Base-by-base conservation (phyloP, 1,140 invertebrate genomes). In the Drosophila pachea region DNA sequence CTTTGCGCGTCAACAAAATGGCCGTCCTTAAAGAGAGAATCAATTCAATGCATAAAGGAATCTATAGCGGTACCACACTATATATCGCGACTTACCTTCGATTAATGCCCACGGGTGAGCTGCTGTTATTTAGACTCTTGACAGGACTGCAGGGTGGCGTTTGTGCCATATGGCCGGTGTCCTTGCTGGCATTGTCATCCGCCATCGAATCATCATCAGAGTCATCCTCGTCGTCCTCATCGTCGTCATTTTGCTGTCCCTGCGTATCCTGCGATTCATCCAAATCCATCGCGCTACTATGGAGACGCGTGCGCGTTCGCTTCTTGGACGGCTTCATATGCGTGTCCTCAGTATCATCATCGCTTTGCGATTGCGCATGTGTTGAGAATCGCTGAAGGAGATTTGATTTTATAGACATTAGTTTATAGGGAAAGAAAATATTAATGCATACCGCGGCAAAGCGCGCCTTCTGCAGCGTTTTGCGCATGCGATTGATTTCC, bases 1-100 rank as follows among this genome's bases (percentile, higher is more conserved):
- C 92, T 89, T 97, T 96, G 42, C 95, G 92, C 3, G 94, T 95
- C 72, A 96, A 94, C 5, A 96, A 87, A 38, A 96, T 95, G n/a
- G 95, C 94, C 14, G 95, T 96, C 79, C 95, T 89, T 55, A 7
- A 14, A 7, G n/a, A 40, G 12, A 35, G 2, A 12, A 38, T n/a
- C 9, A 7, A 49, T 11, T 5, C 22, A 31, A 1, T 48, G n/a
- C 9, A 48, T n/a, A 3, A 9, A 38, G 36, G 8, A 38, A 38
- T 38, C 8, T 9, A 38, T 38, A 11, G 2, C 5, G 7, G 7
- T n/a, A 11, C 3, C 9, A 40, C 7, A 9, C 0, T 40, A 11
- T 40, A 11, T 22, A 2, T 22, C 22, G 22, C 1, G 22, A 22
- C 22, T 22, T 22, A 89, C 88, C 88, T 90, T 48, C 95, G 91